These are phyloP conservation scores for Gavialis gangeticus DNA, from an alignment of 2,113 vertebrate genomes.

Conservation along the genomic window DNA sequence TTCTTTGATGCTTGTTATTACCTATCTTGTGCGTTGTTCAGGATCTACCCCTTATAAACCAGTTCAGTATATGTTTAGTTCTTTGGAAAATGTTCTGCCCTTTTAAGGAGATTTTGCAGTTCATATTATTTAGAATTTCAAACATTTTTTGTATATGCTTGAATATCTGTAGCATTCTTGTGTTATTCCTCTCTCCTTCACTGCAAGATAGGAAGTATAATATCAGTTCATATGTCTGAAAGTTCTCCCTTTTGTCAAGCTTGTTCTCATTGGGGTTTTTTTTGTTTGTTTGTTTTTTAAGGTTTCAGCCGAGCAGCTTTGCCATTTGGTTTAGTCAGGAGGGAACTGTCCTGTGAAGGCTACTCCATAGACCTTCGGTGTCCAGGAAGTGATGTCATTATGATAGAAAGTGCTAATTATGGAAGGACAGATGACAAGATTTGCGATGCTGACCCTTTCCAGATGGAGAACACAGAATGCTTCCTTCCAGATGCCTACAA, in stretches of 20 bases:
- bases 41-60: background rate
- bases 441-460: constrained; percentile 98
- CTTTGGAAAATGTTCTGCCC: background rate
- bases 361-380: constrained; percentile 98
- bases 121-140: background rate
- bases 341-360: constrained; percentile 98
- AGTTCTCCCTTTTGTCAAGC: constrained; percentile 29
- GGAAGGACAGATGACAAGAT: constrained; percentile 99
- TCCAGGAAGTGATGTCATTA: constrained; percentile 98
- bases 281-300: constrained; percentile 52
- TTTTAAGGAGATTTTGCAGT: background rate
- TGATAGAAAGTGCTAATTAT: constrained; percentile 98
- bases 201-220: background rate
- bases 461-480: constrained; percentile 99
- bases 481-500: constrained; percentile 99
- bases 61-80: background rate
- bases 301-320: constrained; percentile 96
- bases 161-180: background rate
- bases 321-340: constrained; percentile 94
- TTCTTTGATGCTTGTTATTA: background rate
- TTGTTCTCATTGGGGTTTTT: background rate
- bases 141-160: background rate
- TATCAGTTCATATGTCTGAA: background rate
- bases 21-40: background rate
- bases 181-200: background rate